These are phyloP conservation scores for Felis catus DNA, from an alignment of 2,113 vertebrate species.

Conservation along the genomic window F.catus_Fca126_mat1.0 CM031426.1:10872001-10872500, in stretches of 20 bases:
- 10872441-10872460: fast-evolving
- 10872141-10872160: background rate
- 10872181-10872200: background rate
- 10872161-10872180: background rate
- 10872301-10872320: slow-evolving; percentile 98
- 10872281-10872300: slow-evolving; percentile 97
- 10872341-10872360: slow-evolving; percentile 97
- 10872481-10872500: background rate
- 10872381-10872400: slow-evolving; percentile 94
- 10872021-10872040: background rate
- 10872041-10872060: background rate
- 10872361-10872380: slow-evolving; percentile 92
- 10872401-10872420: slow-evolving; percentile 92
- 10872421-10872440: background rate
- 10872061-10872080: fast-evolving
- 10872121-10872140: background rate
- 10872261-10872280: slow-evolving; percentile 97
- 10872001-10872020: background rate
- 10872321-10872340: slow-evolving; percentile 96
- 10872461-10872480: background rate
- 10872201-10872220: fast-evolving
- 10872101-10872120: background rate
- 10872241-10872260: background rate
- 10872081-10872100: fast-evolving
- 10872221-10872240: background rate